Evolutionary conservation across 2,888 invertebrate species (phyloP).

Genomic region (Piscicola geometra): DNA sequence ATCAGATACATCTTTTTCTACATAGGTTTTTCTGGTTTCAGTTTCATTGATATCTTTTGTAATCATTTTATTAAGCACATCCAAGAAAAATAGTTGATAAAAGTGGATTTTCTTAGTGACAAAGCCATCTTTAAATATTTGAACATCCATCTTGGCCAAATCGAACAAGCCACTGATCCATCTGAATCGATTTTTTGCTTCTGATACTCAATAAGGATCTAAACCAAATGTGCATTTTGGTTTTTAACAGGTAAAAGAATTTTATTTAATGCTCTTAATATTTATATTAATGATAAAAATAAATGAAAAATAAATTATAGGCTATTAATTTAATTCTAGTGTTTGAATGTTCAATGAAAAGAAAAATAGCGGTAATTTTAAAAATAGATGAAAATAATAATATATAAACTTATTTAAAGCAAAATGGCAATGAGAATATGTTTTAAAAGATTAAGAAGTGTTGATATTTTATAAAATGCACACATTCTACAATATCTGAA

Average conservation of each 20-base stretch:
- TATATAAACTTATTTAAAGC: no score
- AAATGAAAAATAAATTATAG: neutral
- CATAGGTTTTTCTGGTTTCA: neutral
- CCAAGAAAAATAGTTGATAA: neutral
- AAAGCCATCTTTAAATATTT: neutral
- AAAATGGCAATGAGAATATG: no score
- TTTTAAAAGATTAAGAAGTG: neutral
- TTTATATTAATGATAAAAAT: neutral
- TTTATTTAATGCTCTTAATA: neutral
- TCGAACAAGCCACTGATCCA: neutral
- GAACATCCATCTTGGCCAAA: neutral
- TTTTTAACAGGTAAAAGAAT: neutral
- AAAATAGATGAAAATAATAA: no score
- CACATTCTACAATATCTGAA: no score
- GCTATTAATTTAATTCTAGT: no score
- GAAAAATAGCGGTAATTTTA: no score
- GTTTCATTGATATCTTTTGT: neutral
- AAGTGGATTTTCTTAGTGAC: neutral
- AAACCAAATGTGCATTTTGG: neutral
- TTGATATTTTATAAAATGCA: neutral
- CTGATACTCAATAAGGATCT: neutral
- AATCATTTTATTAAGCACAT: neutral
- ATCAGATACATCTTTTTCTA: neutral
- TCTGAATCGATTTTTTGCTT: conserved; percentile 8
- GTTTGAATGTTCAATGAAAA: no score